Percentiles rank a stretch among this genome's conserved stretches.
Evolutionary conservation across 1,140 invertebrate genomes (phyloP).

Genomic region (Aphidius gifuensis): DNA sequence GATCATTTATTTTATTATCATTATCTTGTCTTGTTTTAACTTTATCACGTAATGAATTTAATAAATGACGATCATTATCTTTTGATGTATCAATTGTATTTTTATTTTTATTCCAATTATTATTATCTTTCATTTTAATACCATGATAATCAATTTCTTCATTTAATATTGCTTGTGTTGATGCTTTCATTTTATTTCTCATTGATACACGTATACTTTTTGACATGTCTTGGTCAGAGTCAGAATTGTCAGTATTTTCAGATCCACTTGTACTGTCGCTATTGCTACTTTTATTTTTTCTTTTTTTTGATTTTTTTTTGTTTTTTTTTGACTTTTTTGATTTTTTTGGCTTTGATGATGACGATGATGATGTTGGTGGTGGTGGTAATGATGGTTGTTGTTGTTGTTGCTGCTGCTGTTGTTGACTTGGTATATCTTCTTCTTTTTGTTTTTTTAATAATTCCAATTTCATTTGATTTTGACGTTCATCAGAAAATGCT

Average conservation of each 20-base stretch:
- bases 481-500: conserved; percentile 59
- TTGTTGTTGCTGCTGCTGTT: not conserved
- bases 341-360: conserved; percentile 37
- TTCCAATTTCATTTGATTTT: conserved; percentile 49
- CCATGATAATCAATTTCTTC: conserved; percentile 51
- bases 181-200: conserved; percentile 60
- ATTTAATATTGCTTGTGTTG: conserved; percentile 51
- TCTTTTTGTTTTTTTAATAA: conserved; percentile 51
- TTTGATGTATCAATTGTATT: conserved; percentile 26
- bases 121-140: conserved; percentile 36
- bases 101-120: conserved; percentile 32
- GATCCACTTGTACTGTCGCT: conserved; percentile 53
- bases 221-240: conserved; percentile 56
- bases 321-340: conserved; percentile 61
- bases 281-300: conserved; percentile 54
- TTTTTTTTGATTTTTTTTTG: conserved; percentile 61
- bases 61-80: conserved; percentile 40
- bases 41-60: conserved; percentile 50
- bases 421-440: conserved; percentile 31
- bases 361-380: not conserved
- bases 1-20: conserved; percentile 39
- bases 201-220: conserved; percentile 67
- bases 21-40: conserved; percentile 53
- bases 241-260: conserved; percentile 57
- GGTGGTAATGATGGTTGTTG: conserved; percentile 9